Conservation (phyloP, 2,113 vertebrate genomes). For the Sitta europaea region DNA sequence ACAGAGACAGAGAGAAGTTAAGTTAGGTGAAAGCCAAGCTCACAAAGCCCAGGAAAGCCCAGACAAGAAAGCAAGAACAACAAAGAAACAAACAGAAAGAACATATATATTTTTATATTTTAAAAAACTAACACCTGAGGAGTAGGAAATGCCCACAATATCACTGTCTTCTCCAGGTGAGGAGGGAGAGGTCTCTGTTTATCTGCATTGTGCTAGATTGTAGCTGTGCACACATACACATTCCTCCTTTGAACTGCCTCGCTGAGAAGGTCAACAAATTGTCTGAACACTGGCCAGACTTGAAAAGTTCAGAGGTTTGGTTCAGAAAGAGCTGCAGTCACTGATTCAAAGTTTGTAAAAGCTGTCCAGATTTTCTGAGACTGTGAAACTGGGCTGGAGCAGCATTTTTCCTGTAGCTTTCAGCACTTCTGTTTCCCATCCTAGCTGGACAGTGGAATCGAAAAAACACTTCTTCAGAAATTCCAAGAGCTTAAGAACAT, state of each 20-base stretch:
- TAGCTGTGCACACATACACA: not conserved
- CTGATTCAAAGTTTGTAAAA: constrained; percentile 38
- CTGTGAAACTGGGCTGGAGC: constrained; percentile 50
- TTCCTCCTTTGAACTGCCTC: not conserved
- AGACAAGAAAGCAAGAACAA: no score
- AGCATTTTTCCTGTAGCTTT: constrained; percentile 48
- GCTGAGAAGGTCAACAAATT: not conserved
- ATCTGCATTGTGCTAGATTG: not conserved
- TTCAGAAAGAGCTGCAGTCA: constrained; percentile 43
- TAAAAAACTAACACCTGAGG: no score
- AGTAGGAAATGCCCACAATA: not conserved
- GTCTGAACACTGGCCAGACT: constrained; percentile 9
- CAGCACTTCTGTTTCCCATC: constrained; percentile 58
- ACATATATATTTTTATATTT: no score
- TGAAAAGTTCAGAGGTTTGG: constrained; percentile 36
- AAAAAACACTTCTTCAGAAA: constrained; percentile 58
- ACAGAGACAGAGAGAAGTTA: no score
- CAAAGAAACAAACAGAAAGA: no score
- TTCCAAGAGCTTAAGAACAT: constrained; percentile 62
- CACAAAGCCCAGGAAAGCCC: no score
- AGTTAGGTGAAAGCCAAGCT: no score
- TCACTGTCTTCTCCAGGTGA: not conserved
- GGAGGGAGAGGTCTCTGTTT: not conserved
- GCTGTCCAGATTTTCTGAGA: constrained; percentile 40
- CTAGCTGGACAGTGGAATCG: constrained; percentile 14